Evolutionary conservation across 2,797 vertebrate species (phyloP), one percentile per base, ranked within the genome.

Genomic region (Enteromius thamalakanensis): DNA sequence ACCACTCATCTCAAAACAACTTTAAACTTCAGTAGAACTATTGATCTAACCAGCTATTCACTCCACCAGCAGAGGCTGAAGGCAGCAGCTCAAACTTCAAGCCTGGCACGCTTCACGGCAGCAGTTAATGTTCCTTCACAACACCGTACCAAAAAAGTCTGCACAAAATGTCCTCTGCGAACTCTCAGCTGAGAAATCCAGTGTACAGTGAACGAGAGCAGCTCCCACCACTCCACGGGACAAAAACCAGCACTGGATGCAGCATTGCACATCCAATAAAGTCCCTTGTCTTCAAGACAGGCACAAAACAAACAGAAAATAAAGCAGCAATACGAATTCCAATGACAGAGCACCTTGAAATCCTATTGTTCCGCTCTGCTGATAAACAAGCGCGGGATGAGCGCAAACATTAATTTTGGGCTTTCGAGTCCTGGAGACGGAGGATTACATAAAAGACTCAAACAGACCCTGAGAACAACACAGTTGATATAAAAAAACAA

Each of bases 381-480:
- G 78, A 83, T 79, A 84, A 87, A 86, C 85, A 84, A 83, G 75
- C 21, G 23, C 8, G 29, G 69, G 76, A 78, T 37, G 72, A 83
- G 81, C 55, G 58, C 79, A 81, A 82, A 83, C 87, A 83, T 80
- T 82, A 67, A 87, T 85, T 86, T 87, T 78, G 70, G 67, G 71
- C 77, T 85, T 78, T 76, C 4, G 76, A 86, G 71, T 82, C 58
- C 55, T 60, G 45, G 68, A 32, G 75, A 86, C 67, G 29, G 34
- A 85, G 80, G 84, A 88, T 86, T 87, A 83, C 75, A 84, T 80
- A 82, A 83, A 85, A 45, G 76, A 80, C 82, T 80, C 55, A 65
- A 85, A 85, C n/a, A 71, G 79, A 81, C 58, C 64, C 76, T 1
- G 14, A 80, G 71, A 80, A 83, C 78, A 82, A 79, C 58, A 51